phyloP scores from a whole-genome alignment of 2,888 invertebrate genomes.

The Agrotis puta region DNA sequence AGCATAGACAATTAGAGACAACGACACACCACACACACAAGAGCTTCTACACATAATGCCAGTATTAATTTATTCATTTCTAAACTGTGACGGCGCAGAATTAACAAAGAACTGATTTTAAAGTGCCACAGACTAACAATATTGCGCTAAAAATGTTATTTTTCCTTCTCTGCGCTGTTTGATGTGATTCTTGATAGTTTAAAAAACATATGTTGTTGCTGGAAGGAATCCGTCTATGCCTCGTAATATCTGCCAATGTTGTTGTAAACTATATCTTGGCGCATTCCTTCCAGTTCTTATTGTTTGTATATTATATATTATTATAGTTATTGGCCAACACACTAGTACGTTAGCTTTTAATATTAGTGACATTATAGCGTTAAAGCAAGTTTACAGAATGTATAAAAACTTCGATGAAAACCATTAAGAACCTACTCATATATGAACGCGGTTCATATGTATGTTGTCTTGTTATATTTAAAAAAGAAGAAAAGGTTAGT shows the following conservation, averaged over 20 bases:
- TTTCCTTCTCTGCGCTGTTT: constrained; percentile 72
- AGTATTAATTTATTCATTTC: constrained; percentile 70
- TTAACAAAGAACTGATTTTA: constrained; percentile 82
- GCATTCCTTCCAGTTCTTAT: constrained; percentile 56
- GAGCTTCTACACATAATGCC: constrained; percentile 84
- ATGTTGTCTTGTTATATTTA: constrained; percentile 90
- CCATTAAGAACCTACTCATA: constrained; percentile 71
- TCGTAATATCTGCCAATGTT: constrained; percentile 60
- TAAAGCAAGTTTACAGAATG: constrained; percentile 85
- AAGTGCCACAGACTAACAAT: constrained; percentile 82
- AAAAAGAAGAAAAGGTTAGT: constrained; percentile 81
- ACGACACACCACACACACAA: constrained; percentile 89
- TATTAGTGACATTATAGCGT: constrained; percentile 90
- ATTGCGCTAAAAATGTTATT: constrained; percentile 76
- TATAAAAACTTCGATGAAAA: constrained; percentile 76
- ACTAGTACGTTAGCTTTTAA: constrained; percentile 87
- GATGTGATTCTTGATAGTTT: constrained; percentile 63
- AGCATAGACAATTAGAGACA: constrained; percentile 85
- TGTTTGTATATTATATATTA: constrained; percentile 68
- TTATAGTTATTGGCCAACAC: constrained; percentile 79
- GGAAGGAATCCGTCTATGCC: constrained; percentile 63
- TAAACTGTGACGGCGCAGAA: constrained; percentile 71
- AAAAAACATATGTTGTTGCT: constrained; percentile 66
- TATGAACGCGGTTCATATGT: constrained; percentile 85
- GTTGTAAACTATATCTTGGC: constrained; percentile 60